phyloP scores from a whole-genome alignment of 53 echinoderm and acorn worm genomes.

The Patiria pectinifera region DNA sequence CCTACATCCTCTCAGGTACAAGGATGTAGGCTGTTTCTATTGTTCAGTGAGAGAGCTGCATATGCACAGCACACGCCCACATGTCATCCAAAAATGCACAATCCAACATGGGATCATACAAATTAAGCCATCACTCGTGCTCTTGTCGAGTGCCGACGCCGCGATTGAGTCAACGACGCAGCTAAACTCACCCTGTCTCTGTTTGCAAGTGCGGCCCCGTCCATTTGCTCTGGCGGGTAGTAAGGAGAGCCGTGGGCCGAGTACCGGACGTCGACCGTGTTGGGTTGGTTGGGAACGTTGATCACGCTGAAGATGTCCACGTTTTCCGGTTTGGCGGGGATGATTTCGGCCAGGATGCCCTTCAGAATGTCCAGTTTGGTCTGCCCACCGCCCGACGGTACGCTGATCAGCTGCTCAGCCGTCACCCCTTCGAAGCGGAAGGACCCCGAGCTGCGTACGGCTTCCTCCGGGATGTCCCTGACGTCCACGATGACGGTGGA shows the following conservation, averaged over 20 bases:
- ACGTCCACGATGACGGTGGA: constrained; percentile 78
- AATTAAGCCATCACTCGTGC: too few relatives aligned
- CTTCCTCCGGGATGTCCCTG: constrained; percentile 85
- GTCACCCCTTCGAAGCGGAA: constrained; percentile 84
- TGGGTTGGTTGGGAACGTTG: constrained; percentile 73
- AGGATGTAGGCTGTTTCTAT: too few relatives aligned
- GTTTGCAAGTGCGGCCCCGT: constrained; percentile 76
- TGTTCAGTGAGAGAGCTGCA: too few relatives aligned
- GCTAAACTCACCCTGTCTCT: constrained; percentile 51
- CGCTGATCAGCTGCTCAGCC: constrained; percentile 80
- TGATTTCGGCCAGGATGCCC: constrained; percentile 71
- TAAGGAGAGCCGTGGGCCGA: constrained; percentile 94
- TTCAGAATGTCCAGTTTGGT: constrained; percentile 76
- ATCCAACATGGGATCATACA: too few relatives aligned
- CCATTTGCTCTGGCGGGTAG: constrained; percentile 87
- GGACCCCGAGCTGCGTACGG: constrained; percentile 91
- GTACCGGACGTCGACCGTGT: constrained; percentile 80
- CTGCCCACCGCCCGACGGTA: constrained; percentile 14
- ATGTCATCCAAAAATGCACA: too few relatives aligned
- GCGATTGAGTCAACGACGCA: background rate
- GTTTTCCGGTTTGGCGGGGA: constrained; percentile 81
- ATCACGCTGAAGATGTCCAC: constrained; percentile 91
- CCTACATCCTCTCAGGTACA: too few relatives aligned
- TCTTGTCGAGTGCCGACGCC: too few relatives aligned
- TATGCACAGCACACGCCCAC: too few relatives aligned